phyloP scores from a whole-genome alignment of 2,113 vertebrate species.

The Halcyon malimbica region DNA sequence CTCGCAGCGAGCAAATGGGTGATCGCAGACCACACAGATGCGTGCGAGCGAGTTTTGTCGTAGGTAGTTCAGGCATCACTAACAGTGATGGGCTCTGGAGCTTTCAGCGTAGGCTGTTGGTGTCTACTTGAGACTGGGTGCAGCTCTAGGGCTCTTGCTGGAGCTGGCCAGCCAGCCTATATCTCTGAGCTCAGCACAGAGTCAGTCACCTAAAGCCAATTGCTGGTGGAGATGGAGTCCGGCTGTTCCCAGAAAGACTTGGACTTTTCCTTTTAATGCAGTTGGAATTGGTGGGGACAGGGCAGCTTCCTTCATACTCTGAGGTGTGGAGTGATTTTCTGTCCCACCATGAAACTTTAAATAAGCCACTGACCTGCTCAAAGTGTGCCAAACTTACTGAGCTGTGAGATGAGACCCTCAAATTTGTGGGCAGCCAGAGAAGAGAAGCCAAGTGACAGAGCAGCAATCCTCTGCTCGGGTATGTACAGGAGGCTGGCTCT shows the following conservation, averaged over 20 bases:
- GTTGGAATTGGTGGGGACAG: background rate
- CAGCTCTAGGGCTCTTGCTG: background rate
- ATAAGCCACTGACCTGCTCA: background rate
- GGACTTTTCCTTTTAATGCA: background rate
- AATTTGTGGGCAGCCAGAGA: background rate
- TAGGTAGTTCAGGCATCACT: background rate
- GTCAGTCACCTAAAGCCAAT: background rate
- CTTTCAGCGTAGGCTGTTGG: background rate
- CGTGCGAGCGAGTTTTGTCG: background rate
- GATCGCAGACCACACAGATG: conserved; percentile 15
- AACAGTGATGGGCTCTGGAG: background rate
- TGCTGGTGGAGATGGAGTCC: background rate
- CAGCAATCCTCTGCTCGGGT: background rate
- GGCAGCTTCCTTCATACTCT: background rate
- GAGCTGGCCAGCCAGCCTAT: background rate
- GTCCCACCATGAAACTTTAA: background rate
- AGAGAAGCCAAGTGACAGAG: background rate
- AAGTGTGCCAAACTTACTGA: background rate
- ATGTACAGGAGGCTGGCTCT: background rate
- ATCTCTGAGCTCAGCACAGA: background rate
- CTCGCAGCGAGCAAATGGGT: background rate
- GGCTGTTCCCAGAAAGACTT: background rate
- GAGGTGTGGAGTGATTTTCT: background rate
- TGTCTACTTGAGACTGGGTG: background rate
- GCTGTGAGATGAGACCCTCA: background rate